Evolutionary conservation across 23 tunicate genomes (phyloP).

Genomic region (Diplosoma virens): DNA sequence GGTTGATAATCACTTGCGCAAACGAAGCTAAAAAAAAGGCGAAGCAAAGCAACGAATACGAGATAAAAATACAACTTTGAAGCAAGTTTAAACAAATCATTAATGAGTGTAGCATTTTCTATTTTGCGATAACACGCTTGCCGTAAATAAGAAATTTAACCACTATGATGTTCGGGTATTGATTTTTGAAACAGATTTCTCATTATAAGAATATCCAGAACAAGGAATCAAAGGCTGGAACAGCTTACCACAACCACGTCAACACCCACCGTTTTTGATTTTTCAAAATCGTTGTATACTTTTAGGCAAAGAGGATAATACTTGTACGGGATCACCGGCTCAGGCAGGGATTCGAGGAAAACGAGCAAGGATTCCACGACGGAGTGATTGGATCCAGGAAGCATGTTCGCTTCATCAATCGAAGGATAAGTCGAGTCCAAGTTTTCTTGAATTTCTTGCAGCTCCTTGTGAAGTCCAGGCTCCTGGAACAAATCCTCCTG

Average conservation of each 20-base stretch:
- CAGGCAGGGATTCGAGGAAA: constrained; percentile 75
- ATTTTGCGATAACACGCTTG: too few species aligned
- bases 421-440: constrained; percentile 36
- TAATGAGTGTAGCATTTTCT: too few species aligned
- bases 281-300: constrained; percentile 5
- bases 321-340: constrained; percentile 71
- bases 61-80: too few species aligned
- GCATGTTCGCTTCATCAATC: background rate
- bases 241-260: background rate
- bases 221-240: background rate
- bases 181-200: too few species aligned
- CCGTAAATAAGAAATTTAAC: too few species aligned
- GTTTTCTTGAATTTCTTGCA: constrained; percentile 51
- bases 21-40: too few species aligned
- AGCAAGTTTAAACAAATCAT: too few species aligned
- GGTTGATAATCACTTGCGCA: too few species aligned
- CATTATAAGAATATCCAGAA: background rate
- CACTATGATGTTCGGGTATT: too few species aligned
- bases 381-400: constrained; percentile 74
- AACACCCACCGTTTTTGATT: constrained; percentile 1
- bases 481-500: constrained; percentile 72
- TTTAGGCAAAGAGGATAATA: constrained; percentile 47
- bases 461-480: constrained; percentile 82
- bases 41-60: too few species aligned
- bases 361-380: constrained; percentile 79